Percentiles rank a stretch among this genome's conserved stretches.
Conservation (phyloP, 2,113 vertebrate genomes). For the Laterallus jamaicensis region DNA sequence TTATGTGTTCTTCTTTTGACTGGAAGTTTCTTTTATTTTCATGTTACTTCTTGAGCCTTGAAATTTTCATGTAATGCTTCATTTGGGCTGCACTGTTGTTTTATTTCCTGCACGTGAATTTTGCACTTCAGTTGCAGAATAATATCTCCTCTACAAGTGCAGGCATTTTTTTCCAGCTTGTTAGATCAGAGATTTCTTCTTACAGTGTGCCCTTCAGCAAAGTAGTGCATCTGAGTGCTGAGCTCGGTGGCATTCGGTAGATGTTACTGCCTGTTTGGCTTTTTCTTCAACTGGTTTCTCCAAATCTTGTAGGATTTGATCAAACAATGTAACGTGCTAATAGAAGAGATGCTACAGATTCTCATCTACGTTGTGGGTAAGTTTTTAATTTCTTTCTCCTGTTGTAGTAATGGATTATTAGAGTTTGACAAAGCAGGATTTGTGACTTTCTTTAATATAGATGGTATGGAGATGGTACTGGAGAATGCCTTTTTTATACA, state of each 20-base stretch:
- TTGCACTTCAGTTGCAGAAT: background rate
- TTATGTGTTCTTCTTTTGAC: background rate
- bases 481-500: background rate
- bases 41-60: background rate
- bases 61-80: background rate
- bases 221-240: background rate
- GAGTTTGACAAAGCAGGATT: background rate
- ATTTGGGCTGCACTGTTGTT: background rate
- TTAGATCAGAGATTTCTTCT: background rate
- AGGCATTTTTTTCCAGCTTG: background rate
- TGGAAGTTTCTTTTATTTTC: background rate
- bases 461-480: background rate
- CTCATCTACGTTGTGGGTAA: constrained; percentile 90
- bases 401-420: background rate
- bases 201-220: background rate
- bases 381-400: background rate
- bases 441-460: background rate
- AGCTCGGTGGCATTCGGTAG: background rate
- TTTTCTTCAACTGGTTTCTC: background rate
- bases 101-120: background rate
- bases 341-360: constrained; percentile 94
- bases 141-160: background rate
- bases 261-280: background rate
- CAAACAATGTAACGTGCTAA: constrained; percentile 89
- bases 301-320: constrained; percentile 84